Base-by-base conservation (phyloP, 2,888 invertebrate genomes). In the Hermaeophaga mercurialis region DNA sequence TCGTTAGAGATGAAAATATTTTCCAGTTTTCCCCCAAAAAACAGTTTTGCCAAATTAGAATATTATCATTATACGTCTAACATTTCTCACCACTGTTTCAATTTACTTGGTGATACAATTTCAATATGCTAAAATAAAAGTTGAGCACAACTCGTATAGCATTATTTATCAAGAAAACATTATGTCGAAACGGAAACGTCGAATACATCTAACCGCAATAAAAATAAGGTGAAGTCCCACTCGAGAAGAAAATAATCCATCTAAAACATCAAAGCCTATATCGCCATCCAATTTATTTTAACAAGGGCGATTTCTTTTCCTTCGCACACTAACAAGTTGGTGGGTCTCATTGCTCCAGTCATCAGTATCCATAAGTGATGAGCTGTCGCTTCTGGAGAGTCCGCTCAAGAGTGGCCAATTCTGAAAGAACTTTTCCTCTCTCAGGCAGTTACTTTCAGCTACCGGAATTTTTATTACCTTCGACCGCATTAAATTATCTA, bases 281-380 rank as follows among this genome's bases (percentile, higher is more conserved):
- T 74, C 73, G 73, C 71, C 72, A 73, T 71, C 73, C 77, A 77
- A 77, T 77, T 77, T 76, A 76, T 76, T 76, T 77, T 76, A 77
- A 77, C 77, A 76, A 77, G 75, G 70, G 70, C 66, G 57, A 63
- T 63, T 58, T 63, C 58, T 62, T 58, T 57, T 43, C 55, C 47
- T 41, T 63, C 65, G 61, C 43, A 61, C 65, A 69, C 73, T 76
- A 76, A 76, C 76, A 75, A 76, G 74, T 74, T 72, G 68, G 67
- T 64, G 69, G 67, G 63, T 69, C 81, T 86, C 85, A 86, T 86
- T 87, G 84, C 80, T 75, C 77, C 80, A 82, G 85, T 85, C 86
- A 86, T 86, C 86, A 86, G 86, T 86, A 86, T 86, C 84, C 86
- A 86, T 87, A 87, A 87, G 85, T 81, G 85, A 87, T 86, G 82